phyloP scores from a whole-genome alignment of 2,113 vertebrate species.

The Helogale parvula region DNA sequence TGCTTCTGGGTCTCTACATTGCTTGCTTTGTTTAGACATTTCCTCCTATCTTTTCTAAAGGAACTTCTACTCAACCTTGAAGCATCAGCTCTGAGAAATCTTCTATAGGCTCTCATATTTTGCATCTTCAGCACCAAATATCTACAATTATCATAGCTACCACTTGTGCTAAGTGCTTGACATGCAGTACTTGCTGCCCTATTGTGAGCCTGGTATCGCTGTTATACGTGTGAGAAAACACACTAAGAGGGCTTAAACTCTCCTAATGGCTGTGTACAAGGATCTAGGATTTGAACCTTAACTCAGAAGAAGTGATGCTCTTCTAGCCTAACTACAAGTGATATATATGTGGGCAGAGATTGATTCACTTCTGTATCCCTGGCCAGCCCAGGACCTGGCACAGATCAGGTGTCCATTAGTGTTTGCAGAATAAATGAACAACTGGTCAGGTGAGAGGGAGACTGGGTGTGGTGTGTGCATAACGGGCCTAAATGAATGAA shows the following conservation, averaged over 20 bases:
- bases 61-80: neutral
- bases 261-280: neutral
- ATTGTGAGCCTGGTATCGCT: neutral
- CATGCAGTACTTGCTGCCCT: neutral
- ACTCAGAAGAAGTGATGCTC: neutral
- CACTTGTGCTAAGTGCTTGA: neutral
- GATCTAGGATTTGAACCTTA: slow-evolving; percentile 13
- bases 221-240: slow-evolving; percentile 8
- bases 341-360: neutral
- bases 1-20: neutral
- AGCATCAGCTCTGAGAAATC: neutral
- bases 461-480: neutral
- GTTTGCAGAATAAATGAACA: neutral
- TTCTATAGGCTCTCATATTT: neutral
- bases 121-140: neutral
- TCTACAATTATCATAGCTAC: neutral
- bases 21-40: neutral
- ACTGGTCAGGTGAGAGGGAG: slow-evolving; percentile 4
- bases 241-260: neutral
- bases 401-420: neutral
- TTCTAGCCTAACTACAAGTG: neutral
- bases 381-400: slow-evolving; percentile 14
- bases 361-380: neutral
- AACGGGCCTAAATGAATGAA: neutral
- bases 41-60: slow-evolving; percentile 10